Conservation (phyloP, 2,888 invertebrate genomes). For the Drosophila subsilvestris region DNA sequence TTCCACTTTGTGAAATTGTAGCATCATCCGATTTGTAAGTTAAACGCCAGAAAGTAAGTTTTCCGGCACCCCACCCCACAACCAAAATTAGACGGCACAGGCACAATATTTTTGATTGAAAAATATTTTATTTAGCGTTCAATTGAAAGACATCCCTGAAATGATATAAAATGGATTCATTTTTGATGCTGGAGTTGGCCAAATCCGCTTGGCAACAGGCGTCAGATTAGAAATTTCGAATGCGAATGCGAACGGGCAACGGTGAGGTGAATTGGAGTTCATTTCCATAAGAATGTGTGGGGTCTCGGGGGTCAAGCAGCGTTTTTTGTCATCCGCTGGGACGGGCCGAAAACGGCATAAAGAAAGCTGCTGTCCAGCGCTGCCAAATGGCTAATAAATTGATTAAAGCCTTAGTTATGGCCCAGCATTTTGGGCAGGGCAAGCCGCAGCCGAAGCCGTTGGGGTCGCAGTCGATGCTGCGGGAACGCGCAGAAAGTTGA, state of each 20-base stretch:
- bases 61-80: too few species aligned
- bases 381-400: conserved; percentile 59
- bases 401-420: conserved; percentile 43
- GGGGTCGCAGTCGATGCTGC: too few species aligned
- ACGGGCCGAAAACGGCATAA: conserved; percentile 17
- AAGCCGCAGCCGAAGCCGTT: neutral
- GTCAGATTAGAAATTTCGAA: conserved; percentile 17
- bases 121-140: too few species aligned
- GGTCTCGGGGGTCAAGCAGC: conserved; percentile 15
- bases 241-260: conserved; percentile 13
- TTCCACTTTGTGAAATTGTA: too few species aligned
- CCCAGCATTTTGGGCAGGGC: conserved; percentile 29
- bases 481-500: conserved; percentile 52
- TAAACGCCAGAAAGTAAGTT: too few species aligned
- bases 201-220: conserved; percentile 28
- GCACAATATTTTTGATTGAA: too few species aligned
- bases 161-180: neutral
- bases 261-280: neutral
- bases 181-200: neutral
- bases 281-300: conserved; percentile 32
- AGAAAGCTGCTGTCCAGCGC: conserved; percentile 30
- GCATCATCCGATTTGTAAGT: too few species aligned
- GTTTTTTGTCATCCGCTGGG: too few species aligned
- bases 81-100: too few species aligned
- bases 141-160: too few species aligned